These are phyloP conservation scores for Corythaixoides concolor DNA, from an alignment of 2,113 vertebrate genomes.

Conservation along the genomic window DNA sequence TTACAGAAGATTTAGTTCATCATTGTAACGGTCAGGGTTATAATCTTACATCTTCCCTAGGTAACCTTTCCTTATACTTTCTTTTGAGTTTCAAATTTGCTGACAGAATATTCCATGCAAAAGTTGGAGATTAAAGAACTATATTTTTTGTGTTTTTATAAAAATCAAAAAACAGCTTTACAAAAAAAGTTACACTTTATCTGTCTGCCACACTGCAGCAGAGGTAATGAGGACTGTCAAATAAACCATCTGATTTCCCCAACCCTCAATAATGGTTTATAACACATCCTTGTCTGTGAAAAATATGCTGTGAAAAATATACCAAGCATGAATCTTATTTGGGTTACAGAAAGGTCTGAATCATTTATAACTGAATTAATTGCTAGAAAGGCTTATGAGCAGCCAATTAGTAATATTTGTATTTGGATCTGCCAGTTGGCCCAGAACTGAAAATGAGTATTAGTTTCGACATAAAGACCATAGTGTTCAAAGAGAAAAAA, in stretches of 20 bases:
- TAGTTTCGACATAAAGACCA: slow-evolving; percentile 37
- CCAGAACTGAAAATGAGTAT: slow-evolving; percentile 14
- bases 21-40: background rate
- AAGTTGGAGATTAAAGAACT: background rate
- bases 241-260: background rate
- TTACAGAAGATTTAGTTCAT: background rate
- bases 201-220: background rate
- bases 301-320: slow-evolving; percentile 33
- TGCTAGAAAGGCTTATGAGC: slow-evolving; percentile 42
- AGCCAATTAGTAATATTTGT: slow-evolving; percentile 58
- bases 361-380: slow-evolving; percentile 58
- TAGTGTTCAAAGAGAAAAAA: slow-evolving; percentile 8
- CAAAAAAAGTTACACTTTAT: background rate
- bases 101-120: background rate
- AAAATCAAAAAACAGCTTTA: background rate
- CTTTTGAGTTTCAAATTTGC: background rate
- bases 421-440: slow-evolving; percentile 50
- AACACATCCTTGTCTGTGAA: background rate
- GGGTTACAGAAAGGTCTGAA: slow-evolving; percentile 54
- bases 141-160: background rate
- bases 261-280: background rate
- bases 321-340: slow-evolving; percentile 26
- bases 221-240: background rate
- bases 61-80: background rate
- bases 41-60: background rate